Evolutionary conservation across 2,797 vertebrate genomes (phyloP).

Genomic region (Smutsia gigantea): DNA sequence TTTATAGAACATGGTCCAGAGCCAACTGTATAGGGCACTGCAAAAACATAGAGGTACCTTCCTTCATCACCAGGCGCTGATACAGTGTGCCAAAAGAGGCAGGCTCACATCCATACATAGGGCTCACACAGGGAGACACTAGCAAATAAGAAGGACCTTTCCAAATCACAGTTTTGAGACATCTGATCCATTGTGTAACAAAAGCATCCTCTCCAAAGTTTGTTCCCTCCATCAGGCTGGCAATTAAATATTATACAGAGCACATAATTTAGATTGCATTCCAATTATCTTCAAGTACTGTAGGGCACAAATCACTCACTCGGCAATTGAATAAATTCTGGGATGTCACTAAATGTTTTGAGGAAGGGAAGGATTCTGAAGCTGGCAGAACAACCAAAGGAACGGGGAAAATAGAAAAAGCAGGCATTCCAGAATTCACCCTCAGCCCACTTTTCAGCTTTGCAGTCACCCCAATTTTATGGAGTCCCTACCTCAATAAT

Average conservation of each 20-base stretch:
- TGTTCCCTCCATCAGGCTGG: neutral
- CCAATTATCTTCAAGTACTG: conserved; percentile 64
- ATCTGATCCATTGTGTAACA: neutral
- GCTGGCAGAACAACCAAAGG: conserved; percentile 46
- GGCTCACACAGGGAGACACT: neutral
- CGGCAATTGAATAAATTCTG: conserved; percentile 66
- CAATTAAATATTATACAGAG: conserved; percentile 71
- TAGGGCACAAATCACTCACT: conserved; percentile 61
- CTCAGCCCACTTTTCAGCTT: neutral
- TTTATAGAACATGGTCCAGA: neutral
- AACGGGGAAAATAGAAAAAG: neutral
- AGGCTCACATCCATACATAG: accelerated
- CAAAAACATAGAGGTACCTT: neutral
- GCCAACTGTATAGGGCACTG: too few relatives aligned
- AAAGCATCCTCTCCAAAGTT: conserved; percentile 24
- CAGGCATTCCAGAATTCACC: neutral
- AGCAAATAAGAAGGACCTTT: neutral
- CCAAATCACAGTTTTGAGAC: neutral
- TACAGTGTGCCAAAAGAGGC: neutral
- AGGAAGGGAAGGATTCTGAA: conserved; percentile 29
- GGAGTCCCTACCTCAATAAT: neutral
- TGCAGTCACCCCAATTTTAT: neutral
- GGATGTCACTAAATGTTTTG: conserved; percentile 51
- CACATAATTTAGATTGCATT: conserved; percentile 61
- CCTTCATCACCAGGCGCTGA: neutral